Evolutionary conservation across 2,797 vertebrate genomes (phyloP), one percentile per base, ranked within the genome.

Genomic region (Sebastes taczanowskii): DNA sequence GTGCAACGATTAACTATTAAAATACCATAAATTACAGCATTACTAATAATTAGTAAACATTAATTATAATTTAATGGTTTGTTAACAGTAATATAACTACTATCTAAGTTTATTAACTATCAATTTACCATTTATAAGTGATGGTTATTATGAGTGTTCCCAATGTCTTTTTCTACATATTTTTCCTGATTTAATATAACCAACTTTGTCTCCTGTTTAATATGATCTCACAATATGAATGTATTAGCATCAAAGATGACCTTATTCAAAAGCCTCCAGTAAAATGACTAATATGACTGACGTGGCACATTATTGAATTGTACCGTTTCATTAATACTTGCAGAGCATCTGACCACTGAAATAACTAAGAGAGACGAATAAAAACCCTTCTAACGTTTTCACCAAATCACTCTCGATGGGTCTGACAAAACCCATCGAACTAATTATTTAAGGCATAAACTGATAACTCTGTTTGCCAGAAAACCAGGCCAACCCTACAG

Each of bases 231-330:
- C 46, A 59, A 30, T 64, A 38, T 35, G 4, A 67, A 74, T 25
- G 8, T 35, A 69, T 56, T 38, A 29, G 18, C 61, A 74, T 75
- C 56, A 75, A 67, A 76, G 20, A 64, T 78, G 53, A 77, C 53
- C 78, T 80, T 69, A 69, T 56, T 35, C 3, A 8, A 75, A 81
- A 53, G 78, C 65, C 73, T 65, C 49, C 18, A 71, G 69, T 60
- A 34, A 52, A 71, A 71, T 42, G 18, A 78, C 11, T 35, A 27
- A 27, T 13, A 52, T 27, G 8, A 34, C 11, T 67, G 18, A 56
- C 53, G n/a, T 18, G 4, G 14, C 7, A 25, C 14, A 30, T 75
- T 52, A 62, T 10, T 71, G n/a, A 58, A 69, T 22, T 59, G 30
- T 16, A 38, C 13, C 14, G 56, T 22, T 63, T 65, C 58, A 25